These are phyloP conservation scores for Oriolus oriolus DNA, from an alignment of 2,113 vertebrate genomes.

Conservation along the genomic window DNA sequence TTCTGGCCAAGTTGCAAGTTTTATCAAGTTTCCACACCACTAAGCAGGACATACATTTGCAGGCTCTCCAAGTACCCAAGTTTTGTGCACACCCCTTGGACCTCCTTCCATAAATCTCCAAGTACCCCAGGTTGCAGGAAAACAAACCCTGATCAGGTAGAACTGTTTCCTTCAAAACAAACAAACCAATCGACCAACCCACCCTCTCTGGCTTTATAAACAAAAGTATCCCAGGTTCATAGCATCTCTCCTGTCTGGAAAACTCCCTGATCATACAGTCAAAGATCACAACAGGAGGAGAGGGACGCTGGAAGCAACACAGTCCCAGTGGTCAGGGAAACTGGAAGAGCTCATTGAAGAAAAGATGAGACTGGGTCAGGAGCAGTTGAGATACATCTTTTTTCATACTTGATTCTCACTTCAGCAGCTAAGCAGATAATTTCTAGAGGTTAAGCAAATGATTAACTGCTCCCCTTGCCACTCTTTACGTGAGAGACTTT, in stretches of 20 bases:
- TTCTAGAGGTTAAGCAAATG: not conserved
- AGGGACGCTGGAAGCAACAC: not conserved
- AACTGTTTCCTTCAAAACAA: not conserved
- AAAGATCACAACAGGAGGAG: not conserved
- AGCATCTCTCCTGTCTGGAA: not conserved
- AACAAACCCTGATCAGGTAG: not conserved
- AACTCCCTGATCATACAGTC: not conserved
- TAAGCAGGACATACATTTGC: not conserved
- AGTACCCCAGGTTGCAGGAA: not conserved
- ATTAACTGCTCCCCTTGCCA: not conserved
- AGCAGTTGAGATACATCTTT: not conserved
- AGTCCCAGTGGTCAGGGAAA: not conserved
- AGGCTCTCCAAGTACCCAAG: not conserved
- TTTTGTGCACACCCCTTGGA: not conserved
- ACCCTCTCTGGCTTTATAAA: not conserved
- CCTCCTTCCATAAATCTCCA: not conserved
- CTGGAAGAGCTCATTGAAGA: not conserved
- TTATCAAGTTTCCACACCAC: not conserved
- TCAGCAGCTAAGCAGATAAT: not conserved
- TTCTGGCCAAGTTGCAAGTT: not conserved
- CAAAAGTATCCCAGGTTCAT: not conserved
- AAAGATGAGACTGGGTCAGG: accelerated
- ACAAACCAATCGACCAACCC: not conserved
- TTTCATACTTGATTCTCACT: not conserved
- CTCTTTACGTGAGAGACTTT: not conserved